Percentiles rank a stretch among this genome's conserved stretches.
These are phyloP conservation scores for Norana najaformis DNA, from an alignment of 2,888 invertebrate genomes.

Conservation along the genomic window DNA sequence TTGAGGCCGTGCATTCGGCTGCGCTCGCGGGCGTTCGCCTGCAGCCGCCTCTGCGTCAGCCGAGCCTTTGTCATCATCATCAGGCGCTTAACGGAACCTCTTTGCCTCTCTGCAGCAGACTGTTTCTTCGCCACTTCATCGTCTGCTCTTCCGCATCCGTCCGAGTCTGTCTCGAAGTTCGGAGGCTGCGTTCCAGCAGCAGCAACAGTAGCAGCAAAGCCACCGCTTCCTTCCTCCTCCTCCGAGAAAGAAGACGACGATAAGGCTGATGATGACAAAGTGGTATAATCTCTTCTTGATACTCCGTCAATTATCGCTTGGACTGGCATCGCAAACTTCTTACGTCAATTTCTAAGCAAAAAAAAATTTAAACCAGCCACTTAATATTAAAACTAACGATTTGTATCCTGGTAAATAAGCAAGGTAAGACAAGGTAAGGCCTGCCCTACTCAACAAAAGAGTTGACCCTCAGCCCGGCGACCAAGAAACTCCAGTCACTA, in stretches of 20 bases:
- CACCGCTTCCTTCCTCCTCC: background rate
- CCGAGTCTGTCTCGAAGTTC: background rate
- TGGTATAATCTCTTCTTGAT: background rate
- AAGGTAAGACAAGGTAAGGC: too few relatives aligned
- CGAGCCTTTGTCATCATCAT: background rate
- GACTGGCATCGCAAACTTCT: background rate
- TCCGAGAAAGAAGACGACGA: background rate
- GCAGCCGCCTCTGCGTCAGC: background rate
- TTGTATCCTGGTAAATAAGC: too few relatives aligned
- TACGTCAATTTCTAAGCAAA: background rate
- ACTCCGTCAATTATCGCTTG: background rate
- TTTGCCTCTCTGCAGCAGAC: background rate
- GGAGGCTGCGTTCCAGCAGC: background rate
- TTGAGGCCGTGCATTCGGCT: conserved; percentile 26
- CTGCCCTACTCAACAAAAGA: too few relatives aligned
- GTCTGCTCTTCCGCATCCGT: background rate
- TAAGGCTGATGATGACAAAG: background rate
- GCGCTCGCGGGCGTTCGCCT: conserved; percentile 29
- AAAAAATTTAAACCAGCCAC: too few relatives aligned
- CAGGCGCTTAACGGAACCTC: background rate
- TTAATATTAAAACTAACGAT: too few relatives aligned
- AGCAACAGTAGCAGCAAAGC: too few relatives aligned
- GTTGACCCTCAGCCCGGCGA: too few relatives aligned
- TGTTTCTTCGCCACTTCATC: background rate
- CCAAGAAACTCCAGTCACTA: too few relatives aligned